Evolutionary conservation across 2,797 vertebrate genomes (phyloP), one percentile per base, ranked within the genome.

Genomic region (Anguilla anguilla): DNA sequence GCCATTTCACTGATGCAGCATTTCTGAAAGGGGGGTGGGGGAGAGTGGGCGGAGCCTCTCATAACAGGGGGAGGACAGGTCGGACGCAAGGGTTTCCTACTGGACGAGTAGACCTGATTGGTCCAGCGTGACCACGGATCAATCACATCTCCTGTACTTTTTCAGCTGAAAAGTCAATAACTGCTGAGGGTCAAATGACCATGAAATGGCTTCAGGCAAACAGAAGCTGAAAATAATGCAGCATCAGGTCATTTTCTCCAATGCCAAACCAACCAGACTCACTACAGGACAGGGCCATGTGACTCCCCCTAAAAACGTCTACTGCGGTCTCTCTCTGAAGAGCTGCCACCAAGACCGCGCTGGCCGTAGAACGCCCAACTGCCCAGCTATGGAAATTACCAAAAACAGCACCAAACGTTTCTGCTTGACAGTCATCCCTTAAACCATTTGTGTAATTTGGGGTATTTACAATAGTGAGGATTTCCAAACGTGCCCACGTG

Each of bases 1-100:
- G 55, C 13, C 1, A 59, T 87, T 74, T 39, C 84, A 61, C 87
- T 84, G 83, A 51, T 57, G 22, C 53, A 10, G 74, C 77, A 64
- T 49, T 85, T 77, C 51, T 51, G 49, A 43, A 43, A 53, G 35
- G 51, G 90, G 91, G 82, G 51, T 88, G 88, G 88, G 88, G 88
- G 85, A 86, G 87, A 83, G 1, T 82, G 86, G 77, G 87, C 61
- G 72, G 31, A 0, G 87, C 86, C 86, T 89, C 79, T 79, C 13
- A 13, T 79, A 17, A 85, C 83, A 86, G 85, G 86, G 77, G 49
- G 84, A 69, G 86, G 82, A 91, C 61, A 83, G 2, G 39, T 43
- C 39, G 39, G 86, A 59, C 74, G 86, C 86, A n/a, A 82, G 81
- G 69, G 69, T 10, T 43, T 82, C 87, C 86, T 46, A 59, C 83